phyloP scores from a whole-genome alignment of 2,797 vertebrate genomes.

The Onychomys arenicola region DNA sequence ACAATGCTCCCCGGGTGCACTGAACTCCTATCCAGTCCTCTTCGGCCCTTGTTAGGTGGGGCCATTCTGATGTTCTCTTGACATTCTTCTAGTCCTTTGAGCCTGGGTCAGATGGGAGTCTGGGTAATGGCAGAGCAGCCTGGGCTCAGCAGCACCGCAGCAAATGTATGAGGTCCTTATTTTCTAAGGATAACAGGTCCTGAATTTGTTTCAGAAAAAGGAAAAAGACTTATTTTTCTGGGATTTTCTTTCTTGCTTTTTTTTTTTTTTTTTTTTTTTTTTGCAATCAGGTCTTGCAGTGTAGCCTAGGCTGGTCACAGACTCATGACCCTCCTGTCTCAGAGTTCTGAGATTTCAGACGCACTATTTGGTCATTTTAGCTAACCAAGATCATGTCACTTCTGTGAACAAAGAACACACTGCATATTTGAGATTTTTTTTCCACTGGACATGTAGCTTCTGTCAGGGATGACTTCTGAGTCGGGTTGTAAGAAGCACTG shows the following conservation, averaged over 20 bases:
- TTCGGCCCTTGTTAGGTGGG: background rate
- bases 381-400: background rate
- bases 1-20: background rate
- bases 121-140: background rate
- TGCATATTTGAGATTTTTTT: background rate
- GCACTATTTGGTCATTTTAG: slow-evolving; percentile 25
- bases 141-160: too few species aligned
- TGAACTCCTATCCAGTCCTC: background rate
- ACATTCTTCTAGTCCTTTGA: background rate
- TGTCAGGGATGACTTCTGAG: background rate
- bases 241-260: background rate
- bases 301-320: background rate
- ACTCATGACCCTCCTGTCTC: background rate
- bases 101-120: background rate
- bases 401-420: slow-evolving; percentile 5
- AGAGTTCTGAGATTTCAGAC: background rate
- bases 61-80: background rate
- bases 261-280: background rate
- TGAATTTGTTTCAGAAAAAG: slow-evolving; percentile 13
- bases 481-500: background rate
- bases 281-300: background rate
- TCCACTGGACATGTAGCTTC: background rate
- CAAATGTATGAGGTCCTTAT: background rate
- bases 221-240: background rate
- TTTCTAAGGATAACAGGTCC: background rate